Base-by-base conservation (phyloP, 2,113 vertebrate species). In the Coregonus clupeaformis region DNA sequence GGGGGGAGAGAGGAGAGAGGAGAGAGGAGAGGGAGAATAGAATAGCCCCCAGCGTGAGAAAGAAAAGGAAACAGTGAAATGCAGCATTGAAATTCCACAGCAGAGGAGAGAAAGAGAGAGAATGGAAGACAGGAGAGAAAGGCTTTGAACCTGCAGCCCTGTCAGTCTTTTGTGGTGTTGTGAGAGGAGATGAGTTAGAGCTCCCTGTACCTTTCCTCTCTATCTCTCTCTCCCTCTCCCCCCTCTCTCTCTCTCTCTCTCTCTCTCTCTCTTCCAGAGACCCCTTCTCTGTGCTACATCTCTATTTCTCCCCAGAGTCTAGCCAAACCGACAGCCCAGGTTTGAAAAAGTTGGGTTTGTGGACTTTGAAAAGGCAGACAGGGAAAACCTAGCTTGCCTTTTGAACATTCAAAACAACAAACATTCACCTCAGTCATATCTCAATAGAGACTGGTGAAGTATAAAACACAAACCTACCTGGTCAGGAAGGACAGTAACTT, bases 21-120 rank as follows among this genome's bases (percentile, higher is more conserved):
- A 6, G 30, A 32, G 30, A 32, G 5, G 27, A 25, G 22, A 74
- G 73, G 85, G 68, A 78, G 75, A 88, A 6, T 32, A 6, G 32
- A 16, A 86, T 75, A 82, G 65, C 82, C 79, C 78, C 71, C 78
- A 76, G 71, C 59, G 27, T 67, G 24, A 65, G 65, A 30, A 66
- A 27, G 18, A 3, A 22, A 2, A 59, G 75, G 1, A 45, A 75
- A 24, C 74, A 66, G 67, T 73, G 75, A 90, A 87, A 85, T 71
- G 80, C 49, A 79, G 66, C 85, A 91, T 92, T 92, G 89, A 92
- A 91, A 92, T 93, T 91, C 89, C 84, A 86, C 90, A 90, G 77
- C 80, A 85, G 87, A 87, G 85, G 77, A 89, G 75, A 84, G 81
- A 80, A 77, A 79, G 79, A 82, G 78, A 83, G 83, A 7, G 32